A percentile compares a stretch with the other conserved stretches of the same genome.
Evolutionary conservation across 2,888 invertebrate genomes (phyloP).

Genomic region (Drosophila hamatofila): DNA sequence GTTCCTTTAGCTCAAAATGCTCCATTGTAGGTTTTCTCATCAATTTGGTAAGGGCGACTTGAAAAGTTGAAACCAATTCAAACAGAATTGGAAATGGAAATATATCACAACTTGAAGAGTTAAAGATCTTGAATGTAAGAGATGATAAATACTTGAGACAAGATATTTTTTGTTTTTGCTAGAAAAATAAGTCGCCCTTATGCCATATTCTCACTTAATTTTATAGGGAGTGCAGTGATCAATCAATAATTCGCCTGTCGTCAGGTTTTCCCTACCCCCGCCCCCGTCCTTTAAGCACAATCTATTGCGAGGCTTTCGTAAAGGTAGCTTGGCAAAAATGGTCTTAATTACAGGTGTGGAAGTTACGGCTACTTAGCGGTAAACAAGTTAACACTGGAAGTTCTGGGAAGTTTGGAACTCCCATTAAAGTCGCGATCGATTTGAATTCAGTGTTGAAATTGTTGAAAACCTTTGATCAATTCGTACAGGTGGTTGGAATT

Average conservation of each 20-base stretch:
- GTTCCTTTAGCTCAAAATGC: constrained; percentile 28
- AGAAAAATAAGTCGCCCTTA: constrained; percentile 10
- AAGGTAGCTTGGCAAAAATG: constrained; percentile 19
- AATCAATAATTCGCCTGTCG: constrained; percentile 54
- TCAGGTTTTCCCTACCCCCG: constrained; percentile 14
- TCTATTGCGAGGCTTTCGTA: constrained; percentile 30
- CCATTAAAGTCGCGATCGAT: constrained; percentile 72
- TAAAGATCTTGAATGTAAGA: constrained; percentile 24
- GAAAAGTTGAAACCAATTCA: constrained; percentile 18
- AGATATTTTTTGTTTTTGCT: background rate
- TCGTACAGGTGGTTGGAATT: constrained; percentile 82
- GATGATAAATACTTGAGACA: constrained; percentile 2
- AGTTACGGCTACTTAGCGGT: constrained; percentile 43
- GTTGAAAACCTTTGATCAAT: constrained; percentile 53
- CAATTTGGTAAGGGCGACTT: constrained; percentile 18
- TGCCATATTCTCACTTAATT: constrained; percentile 3
- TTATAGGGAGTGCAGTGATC: constrained; percentile 61
- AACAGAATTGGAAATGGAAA: constrained; percentile 38
- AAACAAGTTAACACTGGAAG: constrained; percentile 50
- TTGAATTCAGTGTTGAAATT: constrained; percentile 73
- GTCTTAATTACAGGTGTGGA: constrained; percentile 43
- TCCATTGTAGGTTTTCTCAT: constrained; percentile 5
- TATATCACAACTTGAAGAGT: constrained; percentile 52
- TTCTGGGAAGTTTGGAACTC: constrained; percentile 41
- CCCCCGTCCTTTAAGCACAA: constrained; percentile 22